Conservation (phyloP, 2,113 vertebrate species). For the Corydoras sp. region DNA sequence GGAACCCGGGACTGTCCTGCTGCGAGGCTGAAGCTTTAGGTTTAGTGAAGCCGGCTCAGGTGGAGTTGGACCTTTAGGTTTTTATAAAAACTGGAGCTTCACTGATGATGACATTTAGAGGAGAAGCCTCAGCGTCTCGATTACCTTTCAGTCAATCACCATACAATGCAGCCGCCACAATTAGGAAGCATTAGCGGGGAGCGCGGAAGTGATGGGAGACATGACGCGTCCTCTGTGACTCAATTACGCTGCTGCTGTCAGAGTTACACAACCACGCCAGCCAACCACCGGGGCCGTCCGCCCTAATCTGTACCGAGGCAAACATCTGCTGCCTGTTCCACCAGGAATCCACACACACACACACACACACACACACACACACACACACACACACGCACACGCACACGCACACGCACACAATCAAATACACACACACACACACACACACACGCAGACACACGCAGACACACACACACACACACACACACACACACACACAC, state of each 20-base stretch:
- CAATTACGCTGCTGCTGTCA: slow-evolving; percentile 23
- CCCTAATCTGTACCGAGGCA: slow-evolving; percentile 35
- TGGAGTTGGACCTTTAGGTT: too few species aligned
- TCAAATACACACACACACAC: too few species aligned
- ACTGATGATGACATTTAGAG: too few species aligned
- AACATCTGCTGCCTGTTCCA: slow-evolving; percentile 36
- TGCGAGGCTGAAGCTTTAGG: too few species aligned
- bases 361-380: slow-evolving; percentile 4
- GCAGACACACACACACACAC: too few species aligned
- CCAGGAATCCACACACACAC: slow-evolving; percentile 24
- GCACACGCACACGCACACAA: too few species aligned
- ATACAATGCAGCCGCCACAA: slow-evolving; percentile 11
- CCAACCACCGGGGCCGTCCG: slow-evolving; percentile 18
- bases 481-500: too few species aligned
- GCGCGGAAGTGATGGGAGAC: slow-evolving; percentile 27
- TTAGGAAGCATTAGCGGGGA: slow-evolving; percentile 29
- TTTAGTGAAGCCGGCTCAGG: too few species aligned
- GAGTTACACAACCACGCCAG: slow-evolving; percentile 17
- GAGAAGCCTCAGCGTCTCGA: background rate
- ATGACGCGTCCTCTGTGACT: slow-evolving; percentile 34
- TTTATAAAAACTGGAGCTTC: too few species aligned
- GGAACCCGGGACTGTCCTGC: too few species aligned
- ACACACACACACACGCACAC: too few species aligned
- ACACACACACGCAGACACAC: too few species aligned
- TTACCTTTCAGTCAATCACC: slow-evolving; percentile 7